These are phyloP conservation scores for Oscheius sp. DNA, from an alignment of 2,888 invertebrate genomes.

Conservation along the genomic window DNA sequence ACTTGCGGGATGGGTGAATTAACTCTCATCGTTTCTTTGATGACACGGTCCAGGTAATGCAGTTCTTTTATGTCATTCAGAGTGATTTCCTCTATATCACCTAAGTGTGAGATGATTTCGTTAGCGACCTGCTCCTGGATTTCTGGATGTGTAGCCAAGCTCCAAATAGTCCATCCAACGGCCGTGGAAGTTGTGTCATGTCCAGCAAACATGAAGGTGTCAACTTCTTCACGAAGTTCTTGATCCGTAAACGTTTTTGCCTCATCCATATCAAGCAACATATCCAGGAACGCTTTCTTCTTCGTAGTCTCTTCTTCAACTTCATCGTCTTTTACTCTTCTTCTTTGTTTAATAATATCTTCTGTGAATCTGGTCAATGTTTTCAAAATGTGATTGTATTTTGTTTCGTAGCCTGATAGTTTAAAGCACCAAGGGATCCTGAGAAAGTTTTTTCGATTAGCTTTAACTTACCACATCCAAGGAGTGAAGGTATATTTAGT, in stretches of 20 bases:
- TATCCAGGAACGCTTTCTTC: conserved; percentile 72
- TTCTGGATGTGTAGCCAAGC: conserved; percentile 71
- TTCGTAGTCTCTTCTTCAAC: neutral
- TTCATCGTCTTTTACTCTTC: neutral
- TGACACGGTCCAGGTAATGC: conserved; percentile 64
- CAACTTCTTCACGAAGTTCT: conserved; percentile 71
- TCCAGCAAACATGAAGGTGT: conserved; percentile 74
- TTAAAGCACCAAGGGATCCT: neutral
- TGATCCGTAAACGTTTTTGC: conserved; percentile 70
- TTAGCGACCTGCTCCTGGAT: conserved; percentile 66
- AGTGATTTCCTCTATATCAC: conserved; percentile 58
- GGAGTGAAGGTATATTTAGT: conserved; percentile 69
- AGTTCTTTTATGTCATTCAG: conserved; percentile 66
- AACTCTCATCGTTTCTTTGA: conserved; percentile 63
- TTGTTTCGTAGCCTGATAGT: neutral
- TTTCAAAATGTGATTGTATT: neutral
- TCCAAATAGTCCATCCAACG: conserved; percentile 71
- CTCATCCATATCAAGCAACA: conserved; percentile 71
- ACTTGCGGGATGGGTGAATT: conserved; percentile 51
- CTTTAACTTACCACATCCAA: conserved; percentile 27
- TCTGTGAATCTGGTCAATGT: conserved; percentile 9
- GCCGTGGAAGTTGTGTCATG: conserved; percentile 73
- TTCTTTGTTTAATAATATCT: conserved; percentile 7
- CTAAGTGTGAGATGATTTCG: conserved; percentile 34
- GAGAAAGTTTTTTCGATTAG: neutral